Base-by-base conservation (phyloP, 2,888 invertebrate genomes). In the Epirrhoe alternata region DNA sequence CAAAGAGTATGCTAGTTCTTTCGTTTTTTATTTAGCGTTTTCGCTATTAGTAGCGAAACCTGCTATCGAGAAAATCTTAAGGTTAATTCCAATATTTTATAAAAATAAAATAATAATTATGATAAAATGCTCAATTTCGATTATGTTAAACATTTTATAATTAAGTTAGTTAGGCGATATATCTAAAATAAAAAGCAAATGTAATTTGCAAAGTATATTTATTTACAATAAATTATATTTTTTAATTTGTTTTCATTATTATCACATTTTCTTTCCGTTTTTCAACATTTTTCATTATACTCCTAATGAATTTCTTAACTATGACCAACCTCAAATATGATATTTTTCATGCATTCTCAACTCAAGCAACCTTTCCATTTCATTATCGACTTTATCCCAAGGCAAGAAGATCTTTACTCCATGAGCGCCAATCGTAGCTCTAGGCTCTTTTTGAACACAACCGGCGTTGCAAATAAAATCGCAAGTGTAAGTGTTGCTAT, bases 381-480 rank as follows among this genome's bases (percentile, higher is more conserved):
- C 33, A 7, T 50, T 61, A 45, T 85, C 78, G 0, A 86, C 69
- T 55, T 81, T 81, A 45, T 80, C 71, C 86, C 86, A 86, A 0
- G 89, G 88, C 0, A 88, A 47, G 75, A 86, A 87, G 0, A 88
- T 8, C 24, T 79, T 84, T 0, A 90, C 33, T 0, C 89, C 89
- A 0, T 82, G 80, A 1, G 47, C 6, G 0, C 66, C 55, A 0
- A 73, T 66, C 0, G 85, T 85, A 0, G 81, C 54, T 17, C 87
- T 83, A 0, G 85, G 61, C 0, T 54, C 64, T 0, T 73, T 66
- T 5, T 42, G 38, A 12, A 77, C 74, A 51, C 90, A 92, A 0
- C 78, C 79, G 0, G 80, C 85, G 45, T 91, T 89, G 71, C 83
- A 84, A 0, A 78, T 80, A 57, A 88, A 90, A 66, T 92, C 92